Base-by-base conservation (phyloP, 2,113 vertebrate species). In the Apodemus sylvaticus region DNA sequence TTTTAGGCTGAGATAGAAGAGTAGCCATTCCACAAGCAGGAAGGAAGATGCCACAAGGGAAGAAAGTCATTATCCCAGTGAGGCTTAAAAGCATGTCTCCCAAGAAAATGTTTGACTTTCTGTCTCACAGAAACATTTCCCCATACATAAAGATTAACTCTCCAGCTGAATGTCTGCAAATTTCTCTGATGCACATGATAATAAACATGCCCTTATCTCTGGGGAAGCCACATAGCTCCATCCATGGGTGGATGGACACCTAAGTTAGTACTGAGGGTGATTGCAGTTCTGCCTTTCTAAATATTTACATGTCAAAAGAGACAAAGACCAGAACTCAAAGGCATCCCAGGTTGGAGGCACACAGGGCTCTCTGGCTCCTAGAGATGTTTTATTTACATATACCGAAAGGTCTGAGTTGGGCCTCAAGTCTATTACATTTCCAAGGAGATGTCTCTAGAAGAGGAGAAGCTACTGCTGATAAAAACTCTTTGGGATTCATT, bases 361-460 rank as follows among this genome's bases (percentile, higher is more conserved):
- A 19, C n/a, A 29, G 82, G 29, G 0, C 9, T 53, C 62, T 45
- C 45, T 88, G 90, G 19, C 20, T 88, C 29, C 45, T 68, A 12
- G 36, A 89, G 36, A 93, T n/a, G 45, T 86, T 95, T 93, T 78
- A 77, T 76, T 83, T 71, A 64, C 55, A n/a, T 85, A 66, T n/a
- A 78, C 1, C 62, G 79, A 88, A 58, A 26, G 4, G 9, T 48
- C 64, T 17, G 17, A 26, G 14, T 73, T 66, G 39, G n/a, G 36
- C 20, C 48, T 89, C 8, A 31, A 60, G 39, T 36, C 51, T 51
- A 68, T 86, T 79, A 55, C 3, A 34, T 39, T 11, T 78, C 58
- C 66, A 68, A 68, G 36, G 39, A 90, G 5, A 53, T 39, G 1
- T 20, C 42, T 62, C 22, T 76, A 86, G 51, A 31, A 82, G 29